These are phyloP conservation scores for Ethmia dodecea DNA, from an alignment of 2,888 invertebrate species.

Conservation along the genomic window DNA sequence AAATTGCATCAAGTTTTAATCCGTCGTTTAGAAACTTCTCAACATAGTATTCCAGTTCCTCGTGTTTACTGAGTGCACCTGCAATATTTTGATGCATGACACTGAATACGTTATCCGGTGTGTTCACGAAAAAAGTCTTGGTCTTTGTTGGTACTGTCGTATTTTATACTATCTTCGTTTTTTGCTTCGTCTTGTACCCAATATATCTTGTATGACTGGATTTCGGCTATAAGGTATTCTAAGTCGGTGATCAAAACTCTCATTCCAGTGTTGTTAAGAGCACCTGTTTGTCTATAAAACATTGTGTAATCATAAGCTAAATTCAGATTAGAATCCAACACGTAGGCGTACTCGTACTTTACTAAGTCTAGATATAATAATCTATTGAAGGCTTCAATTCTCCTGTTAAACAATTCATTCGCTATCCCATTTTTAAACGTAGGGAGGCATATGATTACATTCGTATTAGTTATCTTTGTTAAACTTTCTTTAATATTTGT, in stretches of 20 bases:
- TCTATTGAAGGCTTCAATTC: slow-evolving; percentile 14
- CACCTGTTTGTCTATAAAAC: slow-evolving; percentile 6
- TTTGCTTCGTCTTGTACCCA: neutral
- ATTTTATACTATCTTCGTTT: too few species aligned
- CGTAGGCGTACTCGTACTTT: slow-evolving; percentile 10
- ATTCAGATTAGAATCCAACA: slow-evolving; percentile 12
- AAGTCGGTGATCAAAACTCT: slow-evolving; percentile 1
- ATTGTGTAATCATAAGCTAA: slow-evolving; percentile 9
- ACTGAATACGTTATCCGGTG: too few species aligned
- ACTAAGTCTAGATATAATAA: slow-evolving; percentile 6
- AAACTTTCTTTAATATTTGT: neutral
- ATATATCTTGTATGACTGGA: neutral
- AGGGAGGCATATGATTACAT: slow-evolving; percentile 8
- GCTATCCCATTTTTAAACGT: slow-evolving; percentile 5
- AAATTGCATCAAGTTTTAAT: too few species aligned
- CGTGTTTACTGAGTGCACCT: too few species aligned
- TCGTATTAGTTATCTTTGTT: neutral
- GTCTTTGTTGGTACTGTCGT: too few species aligned
- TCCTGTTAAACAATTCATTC: slow-evolving; percentile 7
- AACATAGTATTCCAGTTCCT: too few species aligned
- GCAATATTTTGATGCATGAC: too few species aligned
- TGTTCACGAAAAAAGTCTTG: too few species aligned
- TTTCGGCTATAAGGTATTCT: neutral
- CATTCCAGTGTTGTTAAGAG: slow-evolving; percentile 6
- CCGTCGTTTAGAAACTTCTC: too few species aligned